A percentile compares a stretch with the other conserved stretches of the same genome.
These are phyloP conservation scores for Erythrocebus patas DNA, from an alignment of 2,113 vertebrate species.

Conservation along the genomic window DNA sequence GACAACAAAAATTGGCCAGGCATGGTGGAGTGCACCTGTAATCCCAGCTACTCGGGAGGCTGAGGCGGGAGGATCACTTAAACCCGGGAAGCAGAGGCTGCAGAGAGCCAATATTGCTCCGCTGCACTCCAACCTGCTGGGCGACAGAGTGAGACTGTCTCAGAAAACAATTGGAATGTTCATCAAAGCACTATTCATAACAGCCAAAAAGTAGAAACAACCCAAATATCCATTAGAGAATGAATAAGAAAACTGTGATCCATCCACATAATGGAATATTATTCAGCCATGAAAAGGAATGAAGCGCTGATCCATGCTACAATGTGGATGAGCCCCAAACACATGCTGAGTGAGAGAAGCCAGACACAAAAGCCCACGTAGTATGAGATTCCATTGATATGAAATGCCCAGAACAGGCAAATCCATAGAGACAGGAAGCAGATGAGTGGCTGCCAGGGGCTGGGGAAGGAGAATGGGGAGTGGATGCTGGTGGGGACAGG, in stretches of 20 bases:
- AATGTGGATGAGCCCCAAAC: fast-evolving
- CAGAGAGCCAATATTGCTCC: too few relatives aligned
- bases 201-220: neutral
- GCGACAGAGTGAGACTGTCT: too few relatives aligned
- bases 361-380: neutral
- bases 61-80: too few relatives aligned
- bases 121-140: too few relatives aligned
- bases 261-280: neutral
- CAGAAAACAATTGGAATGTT: neutral
- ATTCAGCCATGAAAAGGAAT: neutral
- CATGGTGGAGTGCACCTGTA: too few relatives aligned
- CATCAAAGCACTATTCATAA: neutral
- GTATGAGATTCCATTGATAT: too few relatives aligned
- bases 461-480: neutral
- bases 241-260: neutral
- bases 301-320: neutral
- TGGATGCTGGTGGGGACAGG: neutral
- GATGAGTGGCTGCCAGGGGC: too few relatives aligned
- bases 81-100: too few relatives aligned
- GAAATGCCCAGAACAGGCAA: too few relatives aligned
- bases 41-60: too few relatives aligned
- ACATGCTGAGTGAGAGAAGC: neutral
- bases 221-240: neutral
- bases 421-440: too few relatives aligned
- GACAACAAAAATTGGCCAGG: too few relatives aligned